phyloP scores from a whole-genome alignment of 2,113 vertebrate species.

The Ifrita kowaldi region DNA sequence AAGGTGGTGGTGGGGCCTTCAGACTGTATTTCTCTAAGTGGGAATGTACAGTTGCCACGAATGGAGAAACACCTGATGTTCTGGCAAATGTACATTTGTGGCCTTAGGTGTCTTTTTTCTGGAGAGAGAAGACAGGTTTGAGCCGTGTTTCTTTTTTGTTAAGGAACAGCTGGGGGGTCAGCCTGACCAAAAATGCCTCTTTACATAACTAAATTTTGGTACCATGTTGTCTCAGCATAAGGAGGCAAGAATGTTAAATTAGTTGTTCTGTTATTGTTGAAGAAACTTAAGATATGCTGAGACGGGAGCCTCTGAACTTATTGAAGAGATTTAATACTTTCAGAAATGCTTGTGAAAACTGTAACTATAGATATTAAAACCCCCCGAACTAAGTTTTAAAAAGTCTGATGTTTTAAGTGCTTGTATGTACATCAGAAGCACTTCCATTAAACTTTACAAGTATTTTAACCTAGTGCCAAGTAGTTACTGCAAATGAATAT shows the following conservation, averaged over 20 bases:
- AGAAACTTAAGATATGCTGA: slow-evolving; percentile 53
- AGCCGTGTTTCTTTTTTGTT: slow-evolving; percentile 37
- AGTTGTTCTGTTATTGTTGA: slow-evolving; percentile 56
- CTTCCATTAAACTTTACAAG: slow-evolving; percentile 71
- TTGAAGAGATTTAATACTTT: slow-evolving; percentile 56
- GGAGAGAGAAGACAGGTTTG: slow-evolving; percentile 28
- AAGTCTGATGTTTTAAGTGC: slow-evolving; percentile 71
- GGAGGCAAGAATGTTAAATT: slow-evolving; percentile 60
- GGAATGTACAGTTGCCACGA: slow-evolving; percentile 23
- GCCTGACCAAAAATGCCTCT: slow-evolving; percentile 52
- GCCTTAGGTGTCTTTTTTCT: slow-evolving; percentile 33
- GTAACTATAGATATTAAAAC: slow-evolving; percentile 62
- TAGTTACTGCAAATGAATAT: slow-evolving; percentile 78
- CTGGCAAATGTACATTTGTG: slow-evolving; percentile 46
- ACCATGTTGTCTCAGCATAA: slow-evolving; percentile 49
- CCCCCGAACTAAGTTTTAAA: slow-evolving; percentile 49
- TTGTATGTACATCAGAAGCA: slow-evolving; percentile 70
- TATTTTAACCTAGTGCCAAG: slow-evolving; percentile 82
- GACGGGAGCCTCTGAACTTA: slow-evolving; percentile 67
- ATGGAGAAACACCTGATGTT: slow-evolving; percentile 6
- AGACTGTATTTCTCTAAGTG: slow-evolving; percentile 6
- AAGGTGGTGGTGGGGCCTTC: not conserved
- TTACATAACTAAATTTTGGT: slow-evolving; percentile 58
- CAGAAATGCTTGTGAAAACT: slow-evolving; percentile 69
- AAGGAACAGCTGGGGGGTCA: slow-evolving; percentile 16